Conservation (phyloP, 2,113 vertebrate genomes). For the Hyperoodon ampullatus region DNA sequence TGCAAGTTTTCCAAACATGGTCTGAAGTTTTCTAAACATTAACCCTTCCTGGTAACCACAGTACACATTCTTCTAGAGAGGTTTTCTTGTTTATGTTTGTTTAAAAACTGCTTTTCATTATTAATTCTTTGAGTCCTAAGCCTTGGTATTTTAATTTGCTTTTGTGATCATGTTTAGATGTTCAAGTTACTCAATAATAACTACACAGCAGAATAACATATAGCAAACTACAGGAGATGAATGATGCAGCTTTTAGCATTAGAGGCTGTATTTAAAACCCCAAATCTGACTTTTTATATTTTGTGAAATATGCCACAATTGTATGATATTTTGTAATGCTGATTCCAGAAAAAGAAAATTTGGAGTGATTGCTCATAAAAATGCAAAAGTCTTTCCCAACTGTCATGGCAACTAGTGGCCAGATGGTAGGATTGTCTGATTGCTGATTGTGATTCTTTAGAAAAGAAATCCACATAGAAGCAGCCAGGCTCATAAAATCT, state of each 20-base stretch:
- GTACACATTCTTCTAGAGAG: background rate
- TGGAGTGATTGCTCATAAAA: background rate
- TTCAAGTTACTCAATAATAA: constrained; percentile 51
- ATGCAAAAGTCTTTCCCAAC: background rate
- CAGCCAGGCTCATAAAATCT: background rate
- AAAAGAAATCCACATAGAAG: constrained; percentile 56
- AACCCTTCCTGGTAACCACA: constrained; percentile 29
- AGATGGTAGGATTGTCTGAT: constrained; percentile 26
- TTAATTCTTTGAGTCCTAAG: background rate
- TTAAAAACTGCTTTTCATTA: constrained; percentile 15
- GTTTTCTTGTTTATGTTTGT: background rate
- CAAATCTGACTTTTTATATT: constrained; percentile 7
- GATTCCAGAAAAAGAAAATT: background rate
- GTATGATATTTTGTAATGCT: background rate
- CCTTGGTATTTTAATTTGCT: constrained; percentile 35
- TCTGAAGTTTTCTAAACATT: constrained; percentile 59
- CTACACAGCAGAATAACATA: background rate
- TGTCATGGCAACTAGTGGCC: constrained; percentile 6
- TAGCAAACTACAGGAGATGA: background rate
- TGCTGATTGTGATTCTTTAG: background rate
- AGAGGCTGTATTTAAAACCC: background rate
- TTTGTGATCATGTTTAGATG: background rate
- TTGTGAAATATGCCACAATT: background rate
- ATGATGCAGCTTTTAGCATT: background rate
- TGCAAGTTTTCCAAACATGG: constrained; percentile 37